Base-by-base conservation (phyloP, 2,797 vertebrate species). In the Pelodytes ibericus region DNA sequence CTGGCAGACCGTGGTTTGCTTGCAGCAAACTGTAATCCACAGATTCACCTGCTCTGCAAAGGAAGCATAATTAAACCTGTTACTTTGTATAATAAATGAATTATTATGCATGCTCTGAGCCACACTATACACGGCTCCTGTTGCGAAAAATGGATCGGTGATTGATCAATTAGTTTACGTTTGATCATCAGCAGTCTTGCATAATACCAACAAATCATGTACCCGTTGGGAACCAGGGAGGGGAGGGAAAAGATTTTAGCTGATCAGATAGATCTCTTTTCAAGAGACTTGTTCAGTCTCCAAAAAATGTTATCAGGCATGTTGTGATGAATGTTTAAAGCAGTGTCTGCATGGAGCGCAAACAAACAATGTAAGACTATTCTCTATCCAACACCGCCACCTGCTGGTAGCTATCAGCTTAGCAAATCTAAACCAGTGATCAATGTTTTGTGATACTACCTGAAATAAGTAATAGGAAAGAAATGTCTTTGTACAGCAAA, bases 341-440 rank as follows among this genome's bases (percentile, higher is more conserved):
- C 47, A 36, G 74, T 3, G 36, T 39, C 60, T 61, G 56, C 56
- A 29, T 39, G 13, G 47, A 39, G 27, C 22, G 8, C 15, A 67
- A 67, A 26, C 9, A 27, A 24, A 49, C 13, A 15, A 49, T 11
- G 1, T 44, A 5, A 8, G 3, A 51, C 11, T 18, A 79, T 79
- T 25, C 33, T 16, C 65, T 79, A 74, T 63, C 77, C 77, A 79
- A 79, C 63, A 72, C 3, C 41, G 36, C 71, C 77, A 73, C 49
- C 76, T 74, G 33, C 30, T 79, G 77, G 6, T 4, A 10, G 0
- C n/a, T n/a, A n/a, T n/a, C n/a, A n/a, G n/a, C n/a, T n/a, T n/a
- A n/a, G n/a, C n/a, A n/a, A n/a, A n/a, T n/a, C n/a, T n/a, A n/a
- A n/a, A n/a, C n/a, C n/a, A n/a, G n/a, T n/a, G n/a, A n/a, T n/a